Base-by-base conservation (phyloP, 2,797 vertebrate genomes). In the Malurus leucopterus region DNA sequence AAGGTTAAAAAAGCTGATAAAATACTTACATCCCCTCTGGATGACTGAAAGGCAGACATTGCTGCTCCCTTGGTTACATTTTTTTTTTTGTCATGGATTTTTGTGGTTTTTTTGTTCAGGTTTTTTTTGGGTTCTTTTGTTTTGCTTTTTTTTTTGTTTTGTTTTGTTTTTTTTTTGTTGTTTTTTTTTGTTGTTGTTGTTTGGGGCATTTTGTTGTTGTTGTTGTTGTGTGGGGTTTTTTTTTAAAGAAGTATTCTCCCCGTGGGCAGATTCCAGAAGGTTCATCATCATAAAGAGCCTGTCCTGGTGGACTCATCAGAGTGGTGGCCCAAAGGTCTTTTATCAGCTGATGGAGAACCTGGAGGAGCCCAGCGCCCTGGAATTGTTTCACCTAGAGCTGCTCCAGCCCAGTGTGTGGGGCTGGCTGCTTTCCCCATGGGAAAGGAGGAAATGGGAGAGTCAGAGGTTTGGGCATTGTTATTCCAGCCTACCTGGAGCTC, bases 281-380 rank as follows among this genome's bases (percentile, higher is more conserved):
- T 36, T 36, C 36, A 2, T 30, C 4, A 3, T 23, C 50, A 7
- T n/a, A 18, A 29, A 32, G 58, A 34, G 57, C 69, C 40, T 6
- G 0, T 43, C 55, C 36, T 51, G 46, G 29, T 64, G 53, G 53
- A 8, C 27, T 76, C 0, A 0, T 41, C 34, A 15, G n/a, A 55
- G 21, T 1, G 29, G 29, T 62, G 46, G 65, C 70, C 44, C 43
- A 19, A 24, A 86, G 67, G 38, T 47, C 40, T 76, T 19, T 9
- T 19, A 5, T n/a, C 61, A 63, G 26, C 51, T 22, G 16, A 18
- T 6, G 2, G 21, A 32, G 67, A 76, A 53, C 18, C 15, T 2
- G 12, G 83, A 86, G 57, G 46, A 80, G 30, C 15, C 47, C 36
- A 62, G 0, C 0, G 0, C 22, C 9, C 40, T 24, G 76, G 40